Evolutionary conservation across 1,140 invertebrate genomes (phyloP), one percentile per base, ranked within the genome.

Genomic region (Tetramorium alpestre): DNA sequence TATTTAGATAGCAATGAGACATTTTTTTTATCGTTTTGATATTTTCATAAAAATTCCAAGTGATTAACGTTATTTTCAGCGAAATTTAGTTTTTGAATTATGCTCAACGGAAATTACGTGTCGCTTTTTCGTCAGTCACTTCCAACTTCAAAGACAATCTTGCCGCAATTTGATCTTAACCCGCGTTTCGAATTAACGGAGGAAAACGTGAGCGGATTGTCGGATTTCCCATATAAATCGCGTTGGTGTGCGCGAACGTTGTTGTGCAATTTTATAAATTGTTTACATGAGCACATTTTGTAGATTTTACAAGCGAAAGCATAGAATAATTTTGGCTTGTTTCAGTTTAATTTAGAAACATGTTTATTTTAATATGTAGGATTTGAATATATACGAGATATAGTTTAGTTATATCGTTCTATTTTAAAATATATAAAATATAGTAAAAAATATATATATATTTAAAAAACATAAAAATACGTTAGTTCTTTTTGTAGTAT

Each of bases 261-360:
- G 72, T 41, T 41, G 76, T 80, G 49, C 49, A 67, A 80, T 49
- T 67, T 80, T 81, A 69, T 56, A 56, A 81, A 69, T 69, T n/a
- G 47, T 16, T 18, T 18, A 38, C 16, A 28, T 33, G 13, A 67
- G 25, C 3, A 54, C 33, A 28, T 80, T 54, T 38, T 13, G 49
- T 69, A 16, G 38, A 56, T 69, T 81, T 81, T 56, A 5, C 10
- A 69, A 16, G 1, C 62, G 13, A 80, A 78, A 51, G 13, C 16
- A 33, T 58, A 13, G 25, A 65, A 65, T 2, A 44, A 49, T 22
- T 51, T 13, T 18, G 28, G 38, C 25, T 64, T 49, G 41, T 3
- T 10, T 33, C 28, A 80, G 18, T 38, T 65, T 51, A 64, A 3
- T 5, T 25, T 47, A 13, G 4, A 54, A 65, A 80, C 76, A 60